These are phyloP conservation scores for Pholis gunnellus DNA, from an alignment of 2,113 vertebrate genomes.

Conservation along the genomic window DNA sequence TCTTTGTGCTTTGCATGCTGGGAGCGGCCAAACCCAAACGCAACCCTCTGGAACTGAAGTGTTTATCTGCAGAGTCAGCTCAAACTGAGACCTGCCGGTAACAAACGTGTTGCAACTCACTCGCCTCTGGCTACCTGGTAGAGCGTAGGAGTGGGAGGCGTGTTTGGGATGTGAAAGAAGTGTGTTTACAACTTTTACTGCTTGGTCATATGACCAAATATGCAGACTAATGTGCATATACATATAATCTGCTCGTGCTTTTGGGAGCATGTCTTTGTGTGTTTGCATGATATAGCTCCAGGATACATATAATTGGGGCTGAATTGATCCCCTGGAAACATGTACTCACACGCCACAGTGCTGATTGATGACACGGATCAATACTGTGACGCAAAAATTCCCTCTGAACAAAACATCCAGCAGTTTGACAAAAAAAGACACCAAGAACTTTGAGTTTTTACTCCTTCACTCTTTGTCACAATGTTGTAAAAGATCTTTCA, in stretches of 20 bases:
- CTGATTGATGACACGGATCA: constrained; percentile 50
- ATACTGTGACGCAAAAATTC: constrained; percentile 14
- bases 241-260: neutral
- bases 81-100: constrained; percentile 48
- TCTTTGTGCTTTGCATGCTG: constrained; percentile 52
- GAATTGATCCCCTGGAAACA: constrained; percentile 62
- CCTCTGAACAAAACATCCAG: constrained; percentile 12
- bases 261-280: neutral
- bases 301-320: constrained; percentile 50
- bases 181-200: constrained; percentile 21
- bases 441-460: neutral
- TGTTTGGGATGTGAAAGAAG: constrained; percentile 39
- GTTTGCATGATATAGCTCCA: constrained; percentile 50
- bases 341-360: constrained; percentile 32
- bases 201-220: neutral
- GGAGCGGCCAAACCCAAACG: constrained; percentile 62
- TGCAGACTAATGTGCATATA: neutral
- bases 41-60: constrained; percentile 45
- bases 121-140: constrained; percentile 27
- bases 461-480: neutral
- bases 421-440: neutral
- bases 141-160: constrained; percentile 48
- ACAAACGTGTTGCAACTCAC: constrained; percentile 72
- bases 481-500: constrained; percentile 11
- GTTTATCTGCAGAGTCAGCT: constrained; percentile 64